These are phyloP conservation scores for Trematomus loennbergii DNA, from an alignment of 2,113 vertebrate genomes.

Conservation along the genomic window DNA sequence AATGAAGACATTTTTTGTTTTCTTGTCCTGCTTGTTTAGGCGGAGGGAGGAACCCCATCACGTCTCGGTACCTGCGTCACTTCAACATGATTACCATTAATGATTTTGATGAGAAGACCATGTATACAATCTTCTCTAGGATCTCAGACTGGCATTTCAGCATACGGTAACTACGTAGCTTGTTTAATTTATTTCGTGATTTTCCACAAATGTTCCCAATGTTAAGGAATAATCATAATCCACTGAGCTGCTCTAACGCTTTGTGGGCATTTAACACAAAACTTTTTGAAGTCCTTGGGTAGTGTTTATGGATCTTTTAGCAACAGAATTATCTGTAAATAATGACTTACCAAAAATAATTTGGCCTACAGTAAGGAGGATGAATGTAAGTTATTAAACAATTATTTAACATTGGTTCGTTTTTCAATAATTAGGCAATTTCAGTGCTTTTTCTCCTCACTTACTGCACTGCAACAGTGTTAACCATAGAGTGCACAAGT, in stretches of 20 bases:
- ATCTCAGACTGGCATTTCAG: slow-evolving; percentile 91
- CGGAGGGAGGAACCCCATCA: slow-evolving; percentile 92
- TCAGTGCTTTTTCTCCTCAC: too few species aligned
- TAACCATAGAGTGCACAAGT: slow-evolving; percentile 28
- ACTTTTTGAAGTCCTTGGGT: background rate
- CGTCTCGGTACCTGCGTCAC: slow-evolving; percentile 90
- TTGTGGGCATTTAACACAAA: background rate
- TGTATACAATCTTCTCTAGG: slow-evolving; percentile 92
- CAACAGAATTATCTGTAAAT: too few species aligned
- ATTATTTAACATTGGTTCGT: too few species aligned
- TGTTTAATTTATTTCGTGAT: background rate
- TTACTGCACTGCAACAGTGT: background rate
- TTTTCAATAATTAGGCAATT: too few species aligned
- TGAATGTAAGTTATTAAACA: too few species aligned
- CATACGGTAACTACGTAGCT: slow-evolving; percentile 74
- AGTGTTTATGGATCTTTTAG: background rate
- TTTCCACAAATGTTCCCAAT: background rate
- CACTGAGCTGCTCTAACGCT: background rate
- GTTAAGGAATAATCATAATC: background rate
- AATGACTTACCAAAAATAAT: too few species aligned
- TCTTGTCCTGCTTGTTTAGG: slow-evolving; percentile 74
- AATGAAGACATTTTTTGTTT: background rate
- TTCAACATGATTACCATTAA: slow-evolving; percentile 93
- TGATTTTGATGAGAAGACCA: slow-evolving; percentile 91
- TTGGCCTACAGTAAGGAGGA: too few species aligned